Base-by-base conservation (phyloP, 2,888 invertebrate species). In the Penaeus monodon region DNA sequence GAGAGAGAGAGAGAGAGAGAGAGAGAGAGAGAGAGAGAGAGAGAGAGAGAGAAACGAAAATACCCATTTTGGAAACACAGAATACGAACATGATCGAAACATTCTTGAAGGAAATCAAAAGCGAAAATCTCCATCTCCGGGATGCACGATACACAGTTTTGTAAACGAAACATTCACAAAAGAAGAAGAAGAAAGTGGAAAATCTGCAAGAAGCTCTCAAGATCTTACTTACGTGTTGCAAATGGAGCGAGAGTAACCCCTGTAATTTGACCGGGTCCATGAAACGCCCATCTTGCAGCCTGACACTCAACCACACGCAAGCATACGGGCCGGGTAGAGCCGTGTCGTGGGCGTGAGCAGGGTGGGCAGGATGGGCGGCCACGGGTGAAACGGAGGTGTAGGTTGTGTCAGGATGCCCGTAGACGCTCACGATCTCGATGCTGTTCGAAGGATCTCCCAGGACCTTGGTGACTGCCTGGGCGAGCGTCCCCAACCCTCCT, bases 251-350 rank as follows among this genome's bases (percentile, higher is more conserved):
- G 24, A 81, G 81, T 12, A 81, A 38, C 4, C 81, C 81, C 27
- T 81, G 81, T 12, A 81, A 44, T 44, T 81, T 81, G 22, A 81
- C 49, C 14, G 81, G 81, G 20, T 81, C 81, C 14, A 81, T 63
- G 22, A 38, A 81, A 3, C 33, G 29, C n/a, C 68, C 66, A 17
- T 38, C 68, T 14, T 27, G 22, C 6, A 38, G 64, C 44, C 44
- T 81, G 12, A 81, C 81, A n/a, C 81, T n/a, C 29, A 81, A 14
- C 81, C 81, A 81, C 44, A 81, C 68, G 38, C 81, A 68, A 1
- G 81, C 65, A 49, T 66, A 68, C 12, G 66, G 81, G 49, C 24
- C 77, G 7, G 27, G 44, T 38, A 49, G 24, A 24, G 49, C 2
- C 33, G 24, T 57, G 17, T 77, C 24, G 17, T 44, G 77, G 49